phyloP scores from a whole-genome alignment of 2,888 invertebrate species.

The Eledona agricola region DNA sequence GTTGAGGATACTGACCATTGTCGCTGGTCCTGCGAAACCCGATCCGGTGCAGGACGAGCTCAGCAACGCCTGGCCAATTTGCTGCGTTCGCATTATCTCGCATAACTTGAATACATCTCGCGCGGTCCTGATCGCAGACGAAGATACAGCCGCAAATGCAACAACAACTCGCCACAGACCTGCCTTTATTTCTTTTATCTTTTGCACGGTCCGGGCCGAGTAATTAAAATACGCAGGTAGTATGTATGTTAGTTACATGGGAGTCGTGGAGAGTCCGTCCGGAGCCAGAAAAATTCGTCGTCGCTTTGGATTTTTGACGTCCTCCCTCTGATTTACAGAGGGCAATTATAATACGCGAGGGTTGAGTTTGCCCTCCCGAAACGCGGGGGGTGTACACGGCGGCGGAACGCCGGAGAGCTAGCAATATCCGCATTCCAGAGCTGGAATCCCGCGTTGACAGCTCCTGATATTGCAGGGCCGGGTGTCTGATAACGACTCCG shows the following conservation, averaged over 20 bases:
- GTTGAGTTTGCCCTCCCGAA: conserved; percentile 26
- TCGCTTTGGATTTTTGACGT: conserved; percentile 25
- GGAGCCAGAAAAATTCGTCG: no score
- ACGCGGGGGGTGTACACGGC: conserved; percentile 35
- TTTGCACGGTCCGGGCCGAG: conserved; percentile 29
- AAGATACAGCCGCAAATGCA: conserved; percentile 48
- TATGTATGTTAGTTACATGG: no score
- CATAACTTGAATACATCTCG: conserved; percentile 52
- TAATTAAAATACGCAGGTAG: conserved; percentile 35
- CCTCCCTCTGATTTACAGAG: conserved; percentile 38
- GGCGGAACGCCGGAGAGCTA: conserved; percentile 46
- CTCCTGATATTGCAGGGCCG: conserved; percentile 58
- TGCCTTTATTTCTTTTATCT: conserved; percentile 41
- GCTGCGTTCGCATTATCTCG: conserved; percentile 48
- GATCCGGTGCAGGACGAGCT: no score
- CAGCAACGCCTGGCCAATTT: conserved; percentile 48
- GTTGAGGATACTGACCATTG: no score
- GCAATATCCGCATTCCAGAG: conserved; percentile 62
- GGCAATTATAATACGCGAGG: conserved; percentile 43
- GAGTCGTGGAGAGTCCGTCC: no score
- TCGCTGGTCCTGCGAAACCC: no score
- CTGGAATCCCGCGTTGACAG: conserved; percentile 56
- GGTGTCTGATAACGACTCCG: conserved; percentile 60
- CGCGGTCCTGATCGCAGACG: conserved; percentile 46
- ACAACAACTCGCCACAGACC: conserved; percentile 47